Percentiles rank a stretch among this genome's conserved stretches.
These are phyloP conservation scores for Parelbella ahira DNA, from an alignment of 2,888 invertebrate genomes.

Conservation along the genomic window DNA sequence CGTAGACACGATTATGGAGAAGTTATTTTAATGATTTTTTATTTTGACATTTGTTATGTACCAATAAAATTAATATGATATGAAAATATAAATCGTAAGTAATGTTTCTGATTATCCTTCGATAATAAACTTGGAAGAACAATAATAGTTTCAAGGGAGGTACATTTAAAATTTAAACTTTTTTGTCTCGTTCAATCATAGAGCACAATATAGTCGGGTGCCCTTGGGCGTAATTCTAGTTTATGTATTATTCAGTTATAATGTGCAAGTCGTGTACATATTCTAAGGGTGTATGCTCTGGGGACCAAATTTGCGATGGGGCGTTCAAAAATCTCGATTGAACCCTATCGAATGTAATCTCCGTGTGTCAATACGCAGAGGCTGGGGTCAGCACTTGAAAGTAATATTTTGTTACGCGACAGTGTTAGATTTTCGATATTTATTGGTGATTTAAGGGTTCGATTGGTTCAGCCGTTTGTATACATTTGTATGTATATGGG, in stretches of 20 bases:
- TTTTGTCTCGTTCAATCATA: constrained; percentile 23
- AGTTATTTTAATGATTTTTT: too few relatives aligned
- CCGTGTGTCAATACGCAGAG: constrained; percentile 33
- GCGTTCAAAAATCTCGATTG: constrained; percentile 63
- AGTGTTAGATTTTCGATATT: constrained; percentile 5
- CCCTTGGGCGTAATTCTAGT: constrained; percentile 52
- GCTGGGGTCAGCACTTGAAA: constrained; percentile 26
- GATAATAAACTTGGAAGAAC: too few relatives aligned
- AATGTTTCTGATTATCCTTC: too few relatives aligned
- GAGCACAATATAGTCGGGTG: constrained; percentile 31
- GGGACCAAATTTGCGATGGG: constrained; percentile 61
- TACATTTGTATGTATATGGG: constrained; percentile 3
- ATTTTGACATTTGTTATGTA: too few relatives aligned
- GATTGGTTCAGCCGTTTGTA: too few relatives aligned
- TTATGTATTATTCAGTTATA: constrained; percentile 58
- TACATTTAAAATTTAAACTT: constrained; percentile 19
- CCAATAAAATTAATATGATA: constrained; percentile 6
- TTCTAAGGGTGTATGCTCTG: constrained; percentile 56
- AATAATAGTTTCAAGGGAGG: too few relatives aligned
- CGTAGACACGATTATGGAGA: too few relatives aligned
- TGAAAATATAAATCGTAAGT: too few relatives aligned
- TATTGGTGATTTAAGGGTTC: constrained; percentile 3
- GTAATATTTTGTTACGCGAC: constrained; percentile 9
- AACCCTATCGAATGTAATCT: constrained; percentile 39
- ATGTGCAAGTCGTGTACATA: constrained; percentile 52